Base-by-base conservation (phyloP, 2,113 vertebrate species). In the Halichoerus grypus region DNA sequence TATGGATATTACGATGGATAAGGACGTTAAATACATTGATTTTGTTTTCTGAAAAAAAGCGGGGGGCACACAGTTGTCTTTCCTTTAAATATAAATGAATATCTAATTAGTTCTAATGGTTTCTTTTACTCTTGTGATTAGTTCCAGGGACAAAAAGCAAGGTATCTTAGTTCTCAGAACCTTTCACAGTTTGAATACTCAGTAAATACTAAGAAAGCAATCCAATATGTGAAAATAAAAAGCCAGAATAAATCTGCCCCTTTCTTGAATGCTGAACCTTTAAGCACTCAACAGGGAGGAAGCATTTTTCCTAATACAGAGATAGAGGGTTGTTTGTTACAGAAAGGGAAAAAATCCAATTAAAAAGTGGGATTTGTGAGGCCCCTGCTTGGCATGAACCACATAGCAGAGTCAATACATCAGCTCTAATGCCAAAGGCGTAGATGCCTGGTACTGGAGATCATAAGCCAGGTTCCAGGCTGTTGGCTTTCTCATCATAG, bases 331-430 rank as follows among this genome's bases (percentile, higher is more conserved):
- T 97, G 53, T 94, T 96, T 95, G 46, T 93, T 98, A 86, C 81
- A 92, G 97, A 98, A 94, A 84, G 28, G 36, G 19, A 39, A 26
- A 39, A 83, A 90, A 82, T 90, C 81, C 98, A 98, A 98, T 99
- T 98, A 98, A 98, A 98, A 97, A 72, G 39, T 61, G 53, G 91
- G 69, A 98, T 98, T 99, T 98, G 91, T 91, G 97, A 98, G 97
- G 59, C 69, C 84, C 11, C 95, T 93, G 91, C 81, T 94, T 98
- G 97, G 97, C 72, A 80, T 22, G 39, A 95, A 92, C 33, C 71
- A 76, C 74, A 84, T 7, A 81, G 51, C 67, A 97, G 93, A 24
- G 31, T 82, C 86, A 3, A 59, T 95, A 42, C 28, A 92, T 98
- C 86, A 97, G 94, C 83, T 72, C 42, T 55, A 53, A 96, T 93